These are phyloP conservation scores for Pantherophis guttatus DNA, from an alignment of 2,113 vertebrate species.

Conservation along the genomic window DNA sequence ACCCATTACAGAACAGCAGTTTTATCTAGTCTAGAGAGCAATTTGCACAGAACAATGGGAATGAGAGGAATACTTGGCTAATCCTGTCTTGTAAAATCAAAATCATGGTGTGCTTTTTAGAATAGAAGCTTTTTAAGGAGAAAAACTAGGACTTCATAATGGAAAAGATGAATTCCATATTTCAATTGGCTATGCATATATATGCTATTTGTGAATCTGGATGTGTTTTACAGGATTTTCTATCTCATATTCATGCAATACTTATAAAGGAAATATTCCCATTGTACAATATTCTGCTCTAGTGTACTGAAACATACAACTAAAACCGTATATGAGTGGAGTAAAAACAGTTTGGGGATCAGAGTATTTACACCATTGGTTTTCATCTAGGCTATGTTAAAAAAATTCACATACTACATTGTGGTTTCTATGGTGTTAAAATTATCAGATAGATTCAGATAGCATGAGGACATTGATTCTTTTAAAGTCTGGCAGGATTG, in stretches of 20 bases:
- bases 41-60: neutral
- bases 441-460: constrained; percentile 1
- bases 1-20: constrained; percentile 3
- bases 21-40: constrained; percentile 1
- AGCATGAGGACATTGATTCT: constrained; percentile 13
- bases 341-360: neutral
- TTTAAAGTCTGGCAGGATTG: constrained; percentile 19
- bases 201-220: neutral
- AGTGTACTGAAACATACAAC: neutral
- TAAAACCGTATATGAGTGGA: neutral
- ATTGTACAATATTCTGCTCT: neutral
- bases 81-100: neutral
- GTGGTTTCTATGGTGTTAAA: neutral
- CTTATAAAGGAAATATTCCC: neutral
- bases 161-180: neutral
- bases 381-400: neutral
- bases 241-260: neutral
- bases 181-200: neutral
- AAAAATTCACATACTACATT: neutral
- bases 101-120: neutral
- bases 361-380: neutral
- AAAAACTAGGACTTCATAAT: neutral
- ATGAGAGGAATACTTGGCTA: neutral
- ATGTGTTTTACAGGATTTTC: neutral
- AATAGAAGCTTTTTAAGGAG: neutral